A percentile compares a stretch with the other conserved stretches of the same genome.
These are phyloP conservation scores for Reticulitermes speratus DNA, from an alignment of 1,140 invertebrate species.

Conservation along the genomic window DNA sequence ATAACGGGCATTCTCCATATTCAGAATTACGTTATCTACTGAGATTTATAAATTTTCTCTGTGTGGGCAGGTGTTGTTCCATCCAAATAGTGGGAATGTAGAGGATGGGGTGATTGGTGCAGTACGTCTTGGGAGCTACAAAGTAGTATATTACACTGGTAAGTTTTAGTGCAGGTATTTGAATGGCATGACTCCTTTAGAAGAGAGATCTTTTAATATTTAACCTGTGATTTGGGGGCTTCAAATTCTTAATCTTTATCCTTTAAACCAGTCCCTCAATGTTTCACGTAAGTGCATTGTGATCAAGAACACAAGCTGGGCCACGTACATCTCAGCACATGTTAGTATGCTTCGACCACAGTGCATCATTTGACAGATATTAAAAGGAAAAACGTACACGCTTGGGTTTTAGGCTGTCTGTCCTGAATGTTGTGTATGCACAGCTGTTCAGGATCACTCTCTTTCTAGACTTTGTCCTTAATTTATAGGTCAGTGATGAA, in stretches of 20 bases:
- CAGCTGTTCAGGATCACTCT: no score
- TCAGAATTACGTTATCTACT: background rate
- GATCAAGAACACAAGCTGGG: no score
- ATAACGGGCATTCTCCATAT: no score
- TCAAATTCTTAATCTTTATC: background rate
- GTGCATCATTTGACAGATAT: background rate
- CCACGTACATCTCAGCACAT: background rate
- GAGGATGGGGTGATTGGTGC: conserved; percentile 36
- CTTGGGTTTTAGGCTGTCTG: no score
- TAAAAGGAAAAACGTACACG: no score
- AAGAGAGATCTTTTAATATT: no score
- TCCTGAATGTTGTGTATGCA: no score
- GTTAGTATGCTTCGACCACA: background rate
- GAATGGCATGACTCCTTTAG: no score
- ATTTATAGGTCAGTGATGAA: no score
- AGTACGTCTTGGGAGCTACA: conserved; percentile 36
- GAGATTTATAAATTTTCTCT: no score
- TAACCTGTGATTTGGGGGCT: background rate
- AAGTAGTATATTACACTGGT: conserved; percentile 38
- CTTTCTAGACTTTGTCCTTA: no score
- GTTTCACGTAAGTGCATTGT: background rate
- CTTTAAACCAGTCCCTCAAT: background rate
- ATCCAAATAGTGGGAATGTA: conserved; percentile 36
- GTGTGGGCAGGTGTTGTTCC: conserved; percentile 33
- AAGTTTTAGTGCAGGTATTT: background rate